These are phyloP conservation scores for Spea multiplicata DNA, from an alignment of 2,113 vertebrate species.

Conservation along the genomic window DNA sequence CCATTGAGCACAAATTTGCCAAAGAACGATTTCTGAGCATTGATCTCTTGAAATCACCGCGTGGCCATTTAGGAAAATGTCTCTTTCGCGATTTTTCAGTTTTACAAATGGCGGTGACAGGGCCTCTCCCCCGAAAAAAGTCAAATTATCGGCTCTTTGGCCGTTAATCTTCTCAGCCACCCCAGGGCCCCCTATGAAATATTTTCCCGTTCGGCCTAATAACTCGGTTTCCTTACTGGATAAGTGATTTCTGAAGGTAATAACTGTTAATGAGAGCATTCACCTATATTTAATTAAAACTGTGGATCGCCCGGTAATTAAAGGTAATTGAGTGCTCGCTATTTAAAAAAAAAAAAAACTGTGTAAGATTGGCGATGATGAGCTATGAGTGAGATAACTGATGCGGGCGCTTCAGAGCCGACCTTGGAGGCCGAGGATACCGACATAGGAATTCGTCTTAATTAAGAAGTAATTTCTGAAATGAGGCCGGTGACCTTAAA, in stretches of 20 bases:
- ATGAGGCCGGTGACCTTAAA: not conserved
- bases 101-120: not conserved
- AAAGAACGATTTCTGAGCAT: not conserved
- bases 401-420: constrained; percentile 18
- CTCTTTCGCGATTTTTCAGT: not conserved
- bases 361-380: constrained; percentile 39
- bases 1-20: not conserved
- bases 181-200: not conserved
- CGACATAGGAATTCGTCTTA: not conserved
- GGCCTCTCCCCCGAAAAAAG: not conserved
- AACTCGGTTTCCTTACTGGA: constrained; percentile 1
- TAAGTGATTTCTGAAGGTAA: constrained; percentile 44
- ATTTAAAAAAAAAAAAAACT: constrained; percentile 28
- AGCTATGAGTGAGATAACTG: not conserved
- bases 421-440: constrained; percentile 27
- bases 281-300: constrained; percentile 47
- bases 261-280: constrained; percentile 43
- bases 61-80: not conserved
- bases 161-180: constrained; percentile 10
- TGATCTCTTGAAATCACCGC: not conserved
- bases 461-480: constrained; percentile 7
- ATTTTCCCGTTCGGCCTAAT: not conserved
- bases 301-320: constrained; percentile 36
- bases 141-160: constrained; percentile 6
- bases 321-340: constrained; percentile 42